phyloP scores from a whole-genome alignment of 2,797 vertebrate genomes.

The Phataginus tricuspis region DNA sequence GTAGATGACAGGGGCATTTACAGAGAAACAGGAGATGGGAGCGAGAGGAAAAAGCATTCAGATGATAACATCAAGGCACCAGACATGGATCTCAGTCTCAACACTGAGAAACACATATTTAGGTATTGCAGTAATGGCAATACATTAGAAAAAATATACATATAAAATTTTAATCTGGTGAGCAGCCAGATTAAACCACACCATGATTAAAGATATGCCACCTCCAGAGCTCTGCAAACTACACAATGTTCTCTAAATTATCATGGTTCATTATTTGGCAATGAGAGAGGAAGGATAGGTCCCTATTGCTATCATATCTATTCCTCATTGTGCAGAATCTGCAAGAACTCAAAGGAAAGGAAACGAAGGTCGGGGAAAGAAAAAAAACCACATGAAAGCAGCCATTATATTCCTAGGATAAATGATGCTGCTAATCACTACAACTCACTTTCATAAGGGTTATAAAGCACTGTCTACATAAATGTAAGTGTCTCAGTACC shows the following conservation, averaged over 20 bases:
- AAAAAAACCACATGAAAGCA: neutral
- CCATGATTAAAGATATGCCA: neutral
- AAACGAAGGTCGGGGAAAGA: neutral
- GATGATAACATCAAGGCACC: neutral
- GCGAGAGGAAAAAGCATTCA: neutral
- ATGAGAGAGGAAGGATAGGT: neutral
- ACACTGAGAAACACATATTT: neutral
- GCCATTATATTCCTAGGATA: neutral
- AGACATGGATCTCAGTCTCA: neutral
- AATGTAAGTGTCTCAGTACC: neutral
- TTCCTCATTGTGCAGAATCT: neutral
- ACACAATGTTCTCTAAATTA: neutral
- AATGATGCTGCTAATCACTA: neutral
- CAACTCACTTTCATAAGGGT: neutral
- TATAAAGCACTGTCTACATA: neutral
- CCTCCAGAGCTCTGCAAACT: neutral
- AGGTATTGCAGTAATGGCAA: neutral
- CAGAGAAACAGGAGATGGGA: neutral
- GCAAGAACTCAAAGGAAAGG: neutral
- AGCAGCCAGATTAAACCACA: neutral
- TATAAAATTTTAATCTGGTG: neutral
- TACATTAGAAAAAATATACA: neutral
- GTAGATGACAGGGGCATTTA: neutral
- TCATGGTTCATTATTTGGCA: neutral
- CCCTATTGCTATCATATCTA: neutral